phyloP scores from a whole-genome alignment of 2,888 invertebrate species.

The Sarcophaga caerulescens region DNA sequence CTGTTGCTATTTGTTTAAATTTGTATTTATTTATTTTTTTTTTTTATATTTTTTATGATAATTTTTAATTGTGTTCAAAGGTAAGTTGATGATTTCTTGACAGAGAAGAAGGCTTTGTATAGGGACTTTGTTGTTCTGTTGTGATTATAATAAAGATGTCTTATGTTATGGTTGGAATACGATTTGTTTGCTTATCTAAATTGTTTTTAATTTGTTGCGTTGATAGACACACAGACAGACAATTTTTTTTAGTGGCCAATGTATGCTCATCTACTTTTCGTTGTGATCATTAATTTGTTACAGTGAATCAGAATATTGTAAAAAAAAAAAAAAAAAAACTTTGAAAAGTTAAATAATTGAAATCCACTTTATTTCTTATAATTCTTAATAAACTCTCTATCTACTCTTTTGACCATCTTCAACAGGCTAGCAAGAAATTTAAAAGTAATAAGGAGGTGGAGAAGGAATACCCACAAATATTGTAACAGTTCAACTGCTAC shows the following conservation, averaged over 20 bases:
- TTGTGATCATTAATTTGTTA: background rate
- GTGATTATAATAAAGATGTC: slow-evolving; percentile 18
- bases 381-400: too few relatives aligned
- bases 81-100: slow-evolving; percentile 11
- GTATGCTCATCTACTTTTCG: background rate
- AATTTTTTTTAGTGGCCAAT: slow-evolving; percentile 3
- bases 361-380: too few relatives aligned
- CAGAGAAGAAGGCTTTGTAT: background rate
- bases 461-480: too few relatives aligned
- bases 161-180: slow-evolving; percentile 18
- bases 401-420: too few relatives aligned
- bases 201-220: slow-evolving; percentile 35
- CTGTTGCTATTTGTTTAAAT: slow-evolving; percentile 3
- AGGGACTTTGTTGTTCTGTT: slow-evolving; percentile 34
- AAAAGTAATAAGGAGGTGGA: too few relatives aligned
- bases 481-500: too few relatives aligned
- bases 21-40: too few relatives aligned
- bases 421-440: too few relatives aligned
- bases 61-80: slow-evolving; percentile 4
- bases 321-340: background rate
- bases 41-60: background rate
- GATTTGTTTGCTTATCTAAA: background rate
- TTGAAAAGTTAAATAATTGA: too few relatives aligned
- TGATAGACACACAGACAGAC: slow-evolving; percentile 14
- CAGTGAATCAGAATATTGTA: background rate